Base-by-base conservation (phyloP, 2,797 vertebrate species). In the Pantherophis vulpinus region DNA sequence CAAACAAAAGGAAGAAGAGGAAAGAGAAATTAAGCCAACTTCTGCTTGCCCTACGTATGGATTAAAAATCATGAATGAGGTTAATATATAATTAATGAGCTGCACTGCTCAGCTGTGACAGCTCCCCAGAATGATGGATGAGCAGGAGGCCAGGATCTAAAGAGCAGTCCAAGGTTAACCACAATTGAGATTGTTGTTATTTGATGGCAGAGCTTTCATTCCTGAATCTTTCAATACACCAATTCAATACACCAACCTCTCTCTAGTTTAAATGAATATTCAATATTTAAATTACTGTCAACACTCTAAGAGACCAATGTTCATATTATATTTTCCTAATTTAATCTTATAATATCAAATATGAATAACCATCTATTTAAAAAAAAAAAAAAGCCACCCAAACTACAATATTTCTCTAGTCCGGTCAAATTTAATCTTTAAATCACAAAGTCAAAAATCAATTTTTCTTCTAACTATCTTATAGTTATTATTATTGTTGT, bases 31-130 rank as follows among this genome's bases (percentile, higher is more conserved):
- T 3, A n/a, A 86, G 7, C 4, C n/a, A 25, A 86, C 11, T 54
- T 92, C 86, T 95, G 89, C 94, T 94, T 96, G 94, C 96, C 95
- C 89, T 59, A 7, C 92, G 89, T 95, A 97, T 90, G 94, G 96
- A 97, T 96, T 95, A 96, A 94, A 96, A 97, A 96, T 95, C 96
- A 92, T 92, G 91, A 96, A 94, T 95, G 95, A 91, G 96, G 93
- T 94, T 96, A 96, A 96, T 96, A 94, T 95, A 95, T 97, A 97
- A 96, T 96, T 97, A 97, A 97, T 96, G 94, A 95, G 92, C 93
- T 94, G 91, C 89, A 87, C 88, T 95, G 93, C 91, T 95, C 88
- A 27, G 0, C 87, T 74, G 91, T 92, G 96, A 92, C 94, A 96
- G 74, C 93, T 94, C 90, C 88, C 95, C 96, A 96, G 95, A 94